Base-by-base conservation (phyloP, 2,113 vertebrate genomes). In the Cottus gobio region DNA sequence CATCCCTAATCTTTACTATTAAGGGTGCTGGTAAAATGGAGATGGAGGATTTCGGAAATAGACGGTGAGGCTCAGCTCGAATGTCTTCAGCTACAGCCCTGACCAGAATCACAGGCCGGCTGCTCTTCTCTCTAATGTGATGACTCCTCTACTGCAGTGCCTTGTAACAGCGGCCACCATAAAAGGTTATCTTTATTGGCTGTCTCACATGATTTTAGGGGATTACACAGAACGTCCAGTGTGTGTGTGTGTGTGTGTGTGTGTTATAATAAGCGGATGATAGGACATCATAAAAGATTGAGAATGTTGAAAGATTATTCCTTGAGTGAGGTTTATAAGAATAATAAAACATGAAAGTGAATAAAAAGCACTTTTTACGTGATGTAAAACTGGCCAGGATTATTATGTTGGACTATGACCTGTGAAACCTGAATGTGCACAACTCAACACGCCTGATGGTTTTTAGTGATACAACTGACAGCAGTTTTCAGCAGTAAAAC, bases 171-270 rank as follows among this genome's bases (percentile, higher is more conserved):
- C 22, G 4, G 34, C 39, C 22, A 12, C 16, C 50, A 73, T 56
- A 63, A 71, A 70, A 30, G 39, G 58, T 67, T 58, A 57, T 64
- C 57, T 71, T 68, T 71, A 76, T 24, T n/a, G 66, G 37, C 48
- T 22, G 34, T 34, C 34, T 75, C 60, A 71, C 52, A 79, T 77
- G 80, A 66, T 82, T 30, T 60, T 20, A 39, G 30, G 30, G 57
- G 20, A 57, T 79, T 18, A 4, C 24, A 48, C 28, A 22, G 37
- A n/a, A 60, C 52, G 13, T 20, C 6, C 0, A 11, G 20, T 48
- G 8, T 28, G 15, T 75, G 71, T 44, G 42, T 31, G 64, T 67
- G 46, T 70, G 31, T n/a, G 48, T 11, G 9, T 56, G 24, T 26
- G 50, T 26, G 56, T 13, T 15, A 44, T 44, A 44, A 64, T 54